Percentiles rank a stretch among this genome's conserved stretches.
Conservation (phyloP, 2,888 invertebrate species). For the Anoplius nigerrimus region DNA sequence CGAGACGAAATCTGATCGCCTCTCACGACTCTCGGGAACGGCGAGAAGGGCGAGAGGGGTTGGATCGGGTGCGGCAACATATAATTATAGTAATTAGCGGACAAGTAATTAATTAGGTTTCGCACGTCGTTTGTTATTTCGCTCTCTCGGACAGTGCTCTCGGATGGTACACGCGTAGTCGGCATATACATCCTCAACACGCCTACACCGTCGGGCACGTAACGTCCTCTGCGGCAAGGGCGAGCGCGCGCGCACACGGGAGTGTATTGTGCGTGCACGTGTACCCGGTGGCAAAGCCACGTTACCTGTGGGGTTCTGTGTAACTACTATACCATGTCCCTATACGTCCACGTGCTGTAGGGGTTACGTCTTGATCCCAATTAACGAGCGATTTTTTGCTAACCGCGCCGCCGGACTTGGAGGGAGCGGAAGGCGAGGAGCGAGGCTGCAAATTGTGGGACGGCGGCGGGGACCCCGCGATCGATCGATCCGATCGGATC, state of each 20-base stretch:
- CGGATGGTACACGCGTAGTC: constrained; percentile 14
- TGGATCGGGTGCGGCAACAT: constrained; percentile 62
- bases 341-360: constrained; percentile 51
- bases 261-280: constrained; percentile 31
- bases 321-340: constrained; percentile 56
- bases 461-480: constrained; percentile 24
- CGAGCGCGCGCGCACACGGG: not conserved
- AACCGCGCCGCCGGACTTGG: constrained; percentile 15
- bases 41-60: constrained; percentile 10
- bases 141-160: constrained; percentile 30
- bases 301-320: constrained; percentile 54
- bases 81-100: constrained; percentile 68
- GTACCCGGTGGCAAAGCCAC: constrained; percentile 12
- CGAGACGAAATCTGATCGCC: no score
- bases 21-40: not conserved
- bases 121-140: constrained; percentile 69
- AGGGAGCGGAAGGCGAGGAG: constrained; percentile 28
- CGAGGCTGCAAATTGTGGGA: constrained; percentile 54
- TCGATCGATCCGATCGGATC: constrained; percentile 26
- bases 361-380: constrained; percentile 66
- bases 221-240: no score
- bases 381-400: constrained; percentile 59
- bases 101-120: constrained; percentile 69
- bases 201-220: constrained; percentile 27
- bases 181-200: constrained; percentile 33